Evolutionary conservation across 2,888 invertebrate genomes (phyloP), one percentile per base, ranked within the genome.

Genomic region (Leucozona laternaria): DNA sequence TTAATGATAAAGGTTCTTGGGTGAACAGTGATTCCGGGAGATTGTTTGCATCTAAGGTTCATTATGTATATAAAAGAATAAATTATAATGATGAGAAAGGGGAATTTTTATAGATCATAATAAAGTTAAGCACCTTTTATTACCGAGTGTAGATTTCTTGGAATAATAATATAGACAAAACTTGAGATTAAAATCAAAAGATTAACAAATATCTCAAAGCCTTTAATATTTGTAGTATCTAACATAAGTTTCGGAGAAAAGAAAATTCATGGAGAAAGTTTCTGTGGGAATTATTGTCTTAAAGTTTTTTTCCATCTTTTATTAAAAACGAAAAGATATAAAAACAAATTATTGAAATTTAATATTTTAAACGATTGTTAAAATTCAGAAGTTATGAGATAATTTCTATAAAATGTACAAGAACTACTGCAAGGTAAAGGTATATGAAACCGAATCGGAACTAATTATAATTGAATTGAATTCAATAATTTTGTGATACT

Each of bases 1-100:
- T 48, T 60, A 25, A 71, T 45, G 43, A 50, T 13, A 70, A 45
- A 25, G 31, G 57, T 64, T 58, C 66, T 48, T 72, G 20, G 58
- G 6, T 40, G 48, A 43, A 28, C 22, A 68, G 68, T 58, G 17
- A 55, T 53, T 73, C 60, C 50, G 73, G 25, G 25, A 40, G 31
- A 22, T 43, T 43, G 6, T 15, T 43, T 2, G 40, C 2, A 43
- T 43, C 43, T 43, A 43, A 43, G 43, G 7, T n/a, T n/a, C 4
- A 4, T 4, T 13, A 43, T 4, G 1, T 13, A 37, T 4, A 43
- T 6, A 43, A n/a, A 43, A 7, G 7, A 34, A 34, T 2, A 34
- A 11, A 31, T 8, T 6, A 15, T 40, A 15, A 40, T 4, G 40
- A 43, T n/a, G n/a, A n/a, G n/a, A 43, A 43, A 2, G 15, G n/a